Evolutionary conservation across 2,888 invertebrate genomes (phyloP).

Genomic region (Sialis fuliginosa): DNA sequence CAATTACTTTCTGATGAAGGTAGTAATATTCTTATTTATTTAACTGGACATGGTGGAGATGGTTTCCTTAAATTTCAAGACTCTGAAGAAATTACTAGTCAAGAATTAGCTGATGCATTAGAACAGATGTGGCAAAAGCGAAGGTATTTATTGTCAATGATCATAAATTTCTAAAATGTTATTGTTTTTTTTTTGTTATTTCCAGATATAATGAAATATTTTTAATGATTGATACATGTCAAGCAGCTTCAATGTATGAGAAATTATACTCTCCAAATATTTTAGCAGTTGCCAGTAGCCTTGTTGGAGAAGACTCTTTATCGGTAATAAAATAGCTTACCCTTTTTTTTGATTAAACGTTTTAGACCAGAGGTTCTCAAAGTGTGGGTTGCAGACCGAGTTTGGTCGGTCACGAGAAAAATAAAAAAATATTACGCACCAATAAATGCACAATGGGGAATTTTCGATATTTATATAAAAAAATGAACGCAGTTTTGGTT

Average conservation of each 20-base stretch:
- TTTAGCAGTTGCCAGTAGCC: constrained; percentile 89
- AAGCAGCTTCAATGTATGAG: constrained; percentile 97
- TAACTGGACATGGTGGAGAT: constrained; percentile 96
- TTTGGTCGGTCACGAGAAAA: too few relatives aligned
- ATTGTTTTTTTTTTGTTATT: constrained; percentile 8
- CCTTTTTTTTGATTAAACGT: too few relatives aligned
- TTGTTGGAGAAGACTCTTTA: constrained; percentile 95
- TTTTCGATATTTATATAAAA: too few relatives aligned
- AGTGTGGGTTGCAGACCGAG: too few relatives aligned
- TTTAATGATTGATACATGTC: constrained; percentile 98
- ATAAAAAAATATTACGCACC: too few relatives aligned
- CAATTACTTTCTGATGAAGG: constrained; percentile 89
- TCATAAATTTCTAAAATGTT: constrained; percentile 1
- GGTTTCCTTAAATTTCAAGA: constrained; percentile 99
- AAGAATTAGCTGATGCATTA: constrained; percentile 94
- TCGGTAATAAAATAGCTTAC: constrained; percentile 43
- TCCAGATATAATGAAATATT: constrained; percentile 91
- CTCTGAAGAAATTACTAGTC: constrained; percentile 95
- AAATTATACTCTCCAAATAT: constrained; percentile 97
- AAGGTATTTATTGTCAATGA: constrained; percentile 33
- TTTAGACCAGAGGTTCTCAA: neutral
- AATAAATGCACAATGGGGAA: too few relatives aligned
- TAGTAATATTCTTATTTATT: constrained; percentile 89
- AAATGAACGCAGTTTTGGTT: too few relatives aligned
- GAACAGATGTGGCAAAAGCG: constrained; percentile 99